Base-by-base conservation (phyloP, 2,113 vertebrate species). In the Jacana jacana region DNA sequence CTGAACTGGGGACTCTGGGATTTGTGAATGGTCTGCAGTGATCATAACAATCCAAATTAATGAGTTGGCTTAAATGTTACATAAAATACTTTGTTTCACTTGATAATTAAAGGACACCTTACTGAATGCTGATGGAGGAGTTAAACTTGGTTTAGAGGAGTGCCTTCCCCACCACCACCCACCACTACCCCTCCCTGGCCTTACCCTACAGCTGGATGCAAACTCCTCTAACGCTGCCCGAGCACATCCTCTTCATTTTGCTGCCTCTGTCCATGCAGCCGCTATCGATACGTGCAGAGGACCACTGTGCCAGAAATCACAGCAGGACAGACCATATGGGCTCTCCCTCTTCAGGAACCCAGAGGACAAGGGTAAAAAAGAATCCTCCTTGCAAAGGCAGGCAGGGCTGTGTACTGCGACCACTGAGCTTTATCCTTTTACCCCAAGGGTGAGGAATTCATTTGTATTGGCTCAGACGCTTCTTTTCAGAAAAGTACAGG, bases 271-370 rank as follows among this genome's bases (percentile, higher is more conserved):
- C 77, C 46, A 52, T 6, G 30, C 80, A 70, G 77, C 35, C 83
- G 31, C 49, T 42, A 2, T 22, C 1, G 1, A 6, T 13, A 9
- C 0, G 2, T 46, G 55, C 64, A 71, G 42, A 42, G 39, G 25
- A 24, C 13, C 5, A 23, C 15, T 40, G 27, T 4, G 60, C 66
- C 55, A 78, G 68, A 52, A 64, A 37, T 46, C 66, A 81, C 30
- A 86, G 39, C 55, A 17, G 69, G 49, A 23, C 55, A 49, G 49
- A 31, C 27, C 31, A 8, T 54, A 15, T 10, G 48, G 64, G 65
- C 25, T 81, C 42, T 49, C 17, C 17, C 35, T 81, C 57, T 68
- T 57, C 14, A 6, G 1, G 48, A 88, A 25, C 33, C 16, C 42
- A 30, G 24, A 55, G 55, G 6, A 28, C 42, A 48, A n/a, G 46